Evolutionary conservation across 2,797 vertebrate genomes (phyloP).

Genomic region (Malacoraja senta): DNA sequence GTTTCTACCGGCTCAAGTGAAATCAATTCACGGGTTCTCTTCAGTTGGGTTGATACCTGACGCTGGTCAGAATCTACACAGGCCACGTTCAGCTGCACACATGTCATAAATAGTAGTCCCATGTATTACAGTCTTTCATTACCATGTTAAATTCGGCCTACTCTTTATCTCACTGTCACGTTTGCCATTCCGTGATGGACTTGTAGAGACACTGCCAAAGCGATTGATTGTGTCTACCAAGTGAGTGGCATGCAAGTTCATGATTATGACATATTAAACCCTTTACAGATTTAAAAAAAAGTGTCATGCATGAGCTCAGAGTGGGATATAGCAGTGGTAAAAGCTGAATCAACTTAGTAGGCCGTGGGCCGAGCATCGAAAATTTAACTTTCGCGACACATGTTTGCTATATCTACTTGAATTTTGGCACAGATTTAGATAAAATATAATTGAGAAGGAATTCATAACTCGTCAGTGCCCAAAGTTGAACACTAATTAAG

Average conservation of each 20-base stretch:
- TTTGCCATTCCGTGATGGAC: not conserved
- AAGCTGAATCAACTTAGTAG: too few relatives aligned
- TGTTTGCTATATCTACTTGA: too few relatives aligned
- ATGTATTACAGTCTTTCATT: not conserved
- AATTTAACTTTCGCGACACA: too few relatives aligned
- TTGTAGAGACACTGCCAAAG: not conserved
- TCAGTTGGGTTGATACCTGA: not conserved
- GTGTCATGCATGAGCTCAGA: not conserved
- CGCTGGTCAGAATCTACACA: not conserved
- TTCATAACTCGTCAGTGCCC: too few relatives aligned
- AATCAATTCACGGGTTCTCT: too few relatives aligned
- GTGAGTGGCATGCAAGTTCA: not conserved
- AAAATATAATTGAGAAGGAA: too few relatives aligned
- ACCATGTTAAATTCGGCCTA: not conserved
- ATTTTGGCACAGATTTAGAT: too few relatives aligned
- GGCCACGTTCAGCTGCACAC: not conserved
- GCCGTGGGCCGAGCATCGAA: too few relatives aligned
- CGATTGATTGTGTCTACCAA: not conserved
- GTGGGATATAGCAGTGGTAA: not conserved
- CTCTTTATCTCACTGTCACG: not conserved
- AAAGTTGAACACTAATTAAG: too few relatives aligned
- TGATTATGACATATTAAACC: not conserved
- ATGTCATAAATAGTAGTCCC: not conserved
- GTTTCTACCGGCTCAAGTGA: too few relatives aligned
- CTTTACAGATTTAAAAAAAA: not conserved